A percentile compares a stretch with the other conserved stretches of the same genome.
These are phyloP conservation scores for Athalia rosae DNA, from an alignment of 2,888 invertebrate genomes.

Conservation along the genomic window DNA sequence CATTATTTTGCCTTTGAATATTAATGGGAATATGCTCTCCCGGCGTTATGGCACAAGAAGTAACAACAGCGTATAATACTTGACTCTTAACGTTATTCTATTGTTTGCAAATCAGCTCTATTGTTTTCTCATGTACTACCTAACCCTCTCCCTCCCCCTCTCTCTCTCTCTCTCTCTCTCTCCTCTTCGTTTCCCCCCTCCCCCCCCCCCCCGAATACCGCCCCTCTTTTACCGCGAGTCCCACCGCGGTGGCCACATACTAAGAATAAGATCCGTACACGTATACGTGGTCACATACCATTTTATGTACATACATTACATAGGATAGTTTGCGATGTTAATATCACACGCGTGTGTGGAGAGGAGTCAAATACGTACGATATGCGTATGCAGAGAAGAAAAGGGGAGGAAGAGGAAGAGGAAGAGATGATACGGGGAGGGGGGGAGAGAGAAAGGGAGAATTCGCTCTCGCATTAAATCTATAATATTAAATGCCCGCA, in stretches of 20 bases:
- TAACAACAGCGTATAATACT: slow-evolving; percentile 73
- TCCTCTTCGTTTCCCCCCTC: slow-evolving; percentile 42
- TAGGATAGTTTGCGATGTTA: neutral
- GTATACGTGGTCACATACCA: neutral
- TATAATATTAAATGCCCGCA: slow-evolving; percentile 44
- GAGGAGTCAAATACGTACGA: neutral
- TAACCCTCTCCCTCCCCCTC: slow-evolving; percentile 54
- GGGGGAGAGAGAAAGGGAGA: slow-evolving; percentile 53
- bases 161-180: slow-evolving; percentile 51
- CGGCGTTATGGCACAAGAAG: slow-evolving; percentile 72
- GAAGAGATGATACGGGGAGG: slow-evolving; percentile 49
- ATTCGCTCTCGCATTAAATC: slow-evolving; percentile 44
- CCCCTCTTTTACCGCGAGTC: slow-evolving; percentile 42
- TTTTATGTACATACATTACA: neutral
- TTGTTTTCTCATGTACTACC: slow-evolving; percentile 73
- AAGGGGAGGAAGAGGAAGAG: neutral
- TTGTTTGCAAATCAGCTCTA: slow-evolving; percentile 74
- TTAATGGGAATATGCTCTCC: slow-evolving; percentile 73
- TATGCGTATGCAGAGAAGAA: neutral
- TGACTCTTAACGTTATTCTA: slow-evolving; percentile 74
- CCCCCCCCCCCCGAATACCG: slow-evolving; percentile 42
- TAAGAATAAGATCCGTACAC: slow-evolving; percentile 27
- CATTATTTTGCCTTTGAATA: slow-evolving; percentile 74
- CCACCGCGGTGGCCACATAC: slow-evolving; percentile 38
- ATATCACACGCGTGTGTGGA: neutral